Percentiles rank a stretch among this genome's conserved stretches.
These are phyloP conservation scores for Rhingia rostrata DNA, from an alignment of 2,888 invertebrate species.

Conservation along the genomic window DNA sequence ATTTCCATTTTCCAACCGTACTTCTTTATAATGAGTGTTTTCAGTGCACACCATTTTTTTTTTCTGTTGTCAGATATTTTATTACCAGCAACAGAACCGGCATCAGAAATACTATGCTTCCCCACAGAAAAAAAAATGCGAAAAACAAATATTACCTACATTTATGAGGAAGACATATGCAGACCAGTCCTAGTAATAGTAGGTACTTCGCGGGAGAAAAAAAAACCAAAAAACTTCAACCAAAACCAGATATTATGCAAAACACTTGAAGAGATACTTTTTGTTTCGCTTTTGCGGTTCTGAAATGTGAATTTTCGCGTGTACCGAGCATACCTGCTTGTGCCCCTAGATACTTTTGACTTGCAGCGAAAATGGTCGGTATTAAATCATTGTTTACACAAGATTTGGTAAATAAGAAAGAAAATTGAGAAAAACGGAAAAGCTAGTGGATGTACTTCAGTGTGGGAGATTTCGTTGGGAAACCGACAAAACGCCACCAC, in stretches of 20 bases:
- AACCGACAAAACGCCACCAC: slow-evolving; percentile 45
- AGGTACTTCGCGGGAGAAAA: not conserved
- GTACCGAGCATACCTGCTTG: not conserved
- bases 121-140: not conserved
- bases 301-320: slow-evolving; percentile 59
- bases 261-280: slow-evolving; percentile 44
- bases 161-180: slow-evolving; percentile 46
- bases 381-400: slow-evolving; percentile 61
- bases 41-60: slow-evolving; percentile 2
- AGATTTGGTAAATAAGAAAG: slow-evolving; percentile 24
- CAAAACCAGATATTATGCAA: slow-evolving; percentile 71
- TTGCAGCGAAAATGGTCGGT: slow-evolving; percentile 44
- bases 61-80: slow-evolving; percentile 28
- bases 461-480: slow-evolving; percentile 63
- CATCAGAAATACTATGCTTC: slow-evolving; percentile 29
- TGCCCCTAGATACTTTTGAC: not conserved
- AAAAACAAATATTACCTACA: slow-evolving; percentile 18
- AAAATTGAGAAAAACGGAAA: slow-evolving; percentile 5
- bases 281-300: slow-evolving; percentile 45
- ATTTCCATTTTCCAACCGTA: slow-evolving; percentile 49
- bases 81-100: slow-evolving; percentile 46
- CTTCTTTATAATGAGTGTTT: slow-evolving; percentile 8
- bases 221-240: slow-evolving; percentile 54
- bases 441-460: slow-evolving; percentile 10
- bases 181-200: slow-evolving; percentile 3